phyloP scores from a whole-genome alignment of 1,140 invertebrate genomes.

The Drosophila ohnishii region DNA sequence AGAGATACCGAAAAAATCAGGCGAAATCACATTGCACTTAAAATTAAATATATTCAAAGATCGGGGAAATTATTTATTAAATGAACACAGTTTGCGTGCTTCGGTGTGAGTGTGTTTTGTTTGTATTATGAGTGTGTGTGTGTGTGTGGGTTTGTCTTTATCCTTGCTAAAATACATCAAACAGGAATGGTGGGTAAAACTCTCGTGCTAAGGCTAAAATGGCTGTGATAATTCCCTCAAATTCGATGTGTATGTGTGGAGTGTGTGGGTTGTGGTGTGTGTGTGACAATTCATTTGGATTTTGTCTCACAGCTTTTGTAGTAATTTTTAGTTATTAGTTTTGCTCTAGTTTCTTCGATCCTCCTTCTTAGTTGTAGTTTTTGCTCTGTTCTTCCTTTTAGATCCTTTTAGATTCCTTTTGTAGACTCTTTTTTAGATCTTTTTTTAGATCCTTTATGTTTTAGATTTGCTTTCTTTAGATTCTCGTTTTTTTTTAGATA shows the following conservation, averaged over 20 bases:
- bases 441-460: not conserved
- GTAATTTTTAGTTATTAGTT: constrained; percentile 52
- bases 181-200: constrained; percentile 79
- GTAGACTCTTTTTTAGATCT: not conserved
- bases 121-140: constrained; percentile 36
- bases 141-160: constrained; percentile 44
- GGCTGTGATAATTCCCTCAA: constrained; percentile 56
- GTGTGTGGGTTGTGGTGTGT: constrained; percentile 24
- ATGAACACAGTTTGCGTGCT: constrained; percentile 78
- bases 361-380: constrained; percentile 43
- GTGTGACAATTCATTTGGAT: constrained; percentile 53
- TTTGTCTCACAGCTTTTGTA: constrained; percentile 52
- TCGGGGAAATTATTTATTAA: constrained; percentile 45
- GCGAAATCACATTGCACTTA: constrained; percentile 75
- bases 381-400: constrained; percentile 23
- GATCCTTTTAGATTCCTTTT: constrained; percentile 1
- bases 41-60: constrained; percentile 58
- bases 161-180: constrained; percentile 70
- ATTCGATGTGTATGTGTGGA: constrained; percentile 42
- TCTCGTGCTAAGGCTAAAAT: constrained; percentile 80
- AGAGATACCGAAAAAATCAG: constrained; percentile 18
- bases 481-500: not conserved
- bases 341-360: constrained; percentile 37
- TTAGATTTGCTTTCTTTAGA: not conserved
- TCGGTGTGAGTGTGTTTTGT: constrained; percentile 15